phyloP scores from a whole-genome alignment of 2,888 invertebrate genomes.

The Drosophila peninsularis region DNA sequence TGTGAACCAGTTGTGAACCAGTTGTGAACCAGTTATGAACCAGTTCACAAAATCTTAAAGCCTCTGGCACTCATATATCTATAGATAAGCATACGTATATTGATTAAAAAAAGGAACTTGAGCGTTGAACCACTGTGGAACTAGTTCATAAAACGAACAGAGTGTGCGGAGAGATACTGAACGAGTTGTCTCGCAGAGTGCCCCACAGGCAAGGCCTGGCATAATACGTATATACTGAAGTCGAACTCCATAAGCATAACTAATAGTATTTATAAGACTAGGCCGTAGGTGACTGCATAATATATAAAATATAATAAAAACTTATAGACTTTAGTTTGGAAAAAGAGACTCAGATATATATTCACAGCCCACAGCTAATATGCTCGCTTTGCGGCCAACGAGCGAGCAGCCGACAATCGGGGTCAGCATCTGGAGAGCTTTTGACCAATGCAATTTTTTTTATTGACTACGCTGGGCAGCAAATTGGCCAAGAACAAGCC shows the following conservation, averaged over 20 bases:
- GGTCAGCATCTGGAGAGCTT: slow-evolving; percentile 50
- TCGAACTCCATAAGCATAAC: background rate
- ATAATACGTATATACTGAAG: no score
- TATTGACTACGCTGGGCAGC: slow-evolving; percentile 36
- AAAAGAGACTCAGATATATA: no score
- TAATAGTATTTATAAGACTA: background rate
- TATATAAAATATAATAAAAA: background rate
- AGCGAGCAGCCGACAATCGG: slow-evolving; percentile 21
- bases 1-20: no score
- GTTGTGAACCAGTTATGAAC: no score
- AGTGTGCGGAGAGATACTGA: background rate
- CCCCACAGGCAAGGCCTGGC: no score
- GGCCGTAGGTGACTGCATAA: background rate
- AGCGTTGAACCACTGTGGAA: background rate
- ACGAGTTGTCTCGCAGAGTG: background rate
- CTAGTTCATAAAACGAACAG: background rate
- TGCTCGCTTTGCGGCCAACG: background rate
- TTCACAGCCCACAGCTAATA: background rate
- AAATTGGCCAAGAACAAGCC: slow-evolving; percentile 69
- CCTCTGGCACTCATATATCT: background rate
- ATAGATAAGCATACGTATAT: background rate
- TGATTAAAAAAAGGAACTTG: accelerated
- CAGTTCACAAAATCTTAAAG: background rate
- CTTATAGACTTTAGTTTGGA: no score
- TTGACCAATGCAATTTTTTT: slow-evolving; percentile 34